Evolutionary conservation across 2,797 vertebrate genomes (phyloP).

Genomic region (Phrynocephalus guinanensis): DNA sequence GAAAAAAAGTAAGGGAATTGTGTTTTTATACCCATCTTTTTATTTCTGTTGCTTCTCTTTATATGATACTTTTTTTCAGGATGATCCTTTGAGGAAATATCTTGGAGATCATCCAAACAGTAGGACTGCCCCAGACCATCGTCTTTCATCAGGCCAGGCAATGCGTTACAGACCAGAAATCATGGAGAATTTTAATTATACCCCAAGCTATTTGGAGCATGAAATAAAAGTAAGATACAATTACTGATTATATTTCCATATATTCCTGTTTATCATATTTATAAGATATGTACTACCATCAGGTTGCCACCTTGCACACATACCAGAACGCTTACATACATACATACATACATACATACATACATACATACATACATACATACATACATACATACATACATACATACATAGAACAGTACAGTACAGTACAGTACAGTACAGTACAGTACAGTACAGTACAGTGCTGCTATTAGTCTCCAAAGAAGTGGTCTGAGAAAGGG

Average conservation of each 20-base stretch:
- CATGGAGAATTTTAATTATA: constrained; percentile 43
- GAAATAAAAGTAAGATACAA: constrained; percentile 68
- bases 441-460: too few relatives aligned
- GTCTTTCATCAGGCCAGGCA: fast-evolving
- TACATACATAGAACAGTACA: too few relatives aligned
- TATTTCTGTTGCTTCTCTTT: background rate
- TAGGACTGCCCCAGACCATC: background rate
- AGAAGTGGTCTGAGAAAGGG: too few relatives aligned
- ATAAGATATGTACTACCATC: background rate
- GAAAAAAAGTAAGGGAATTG: background rate
- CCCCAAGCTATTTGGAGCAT: constrained; percentile 63
- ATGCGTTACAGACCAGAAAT: background rate
- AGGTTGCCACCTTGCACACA: background rate
- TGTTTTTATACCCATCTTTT: background rate
- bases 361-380: too few relatives aligned
- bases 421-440: too few relatives aligned
- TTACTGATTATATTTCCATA: background rate
- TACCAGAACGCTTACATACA: too few relatives aligned
- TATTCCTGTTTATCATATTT: background rate
- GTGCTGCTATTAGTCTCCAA: too few relatives aligned
- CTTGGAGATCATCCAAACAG: background rate
- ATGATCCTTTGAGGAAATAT: constrained; percentile 50
- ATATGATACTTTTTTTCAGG: constrained; percentile 49
- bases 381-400: too few relatives aligned
- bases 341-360: too few relatives aligned